phyloP scores from a whole-genome alignment of 2,113 vertebrate species.

The Sclerurus mexicanus region DNA sequence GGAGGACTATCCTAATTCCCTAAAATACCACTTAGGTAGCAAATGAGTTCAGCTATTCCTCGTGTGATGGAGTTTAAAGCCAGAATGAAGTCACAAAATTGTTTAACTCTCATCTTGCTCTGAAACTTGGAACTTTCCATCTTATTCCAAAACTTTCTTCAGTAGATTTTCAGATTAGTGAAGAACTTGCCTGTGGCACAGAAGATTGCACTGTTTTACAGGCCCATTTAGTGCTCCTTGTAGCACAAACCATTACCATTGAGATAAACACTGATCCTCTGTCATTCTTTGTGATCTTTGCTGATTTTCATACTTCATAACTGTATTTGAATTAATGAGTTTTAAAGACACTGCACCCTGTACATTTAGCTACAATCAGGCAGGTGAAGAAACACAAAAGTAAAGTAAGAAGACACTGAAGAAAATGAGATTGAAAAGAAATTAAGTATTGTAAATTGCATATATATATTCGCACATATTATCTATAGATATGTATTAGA shows the following conservation, averaged over 20 bases:
- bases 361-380: not conserved
- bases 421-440: not conserved
- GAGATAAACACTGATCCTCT: not conserved
- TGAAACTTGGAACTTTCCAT: not conserved
- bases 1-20: not conserved
- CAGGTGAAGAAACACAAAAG: not conserved
- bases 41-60: not conserved
- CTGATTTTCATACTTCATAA: not conserved
- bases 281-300: not conserved
- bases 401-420: not conserved
- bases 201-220: not conserved
- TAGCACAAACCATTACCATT: not conserved
- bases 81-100: not conserved
- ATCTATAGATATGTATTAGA: not conserved
- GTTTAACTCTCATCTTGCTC: not conserved
- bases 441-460: not conserved
- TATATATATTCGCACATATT: fast-evolving
- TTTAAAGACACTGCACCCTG: not conserved
- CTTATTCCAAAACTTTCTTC: not conserved
- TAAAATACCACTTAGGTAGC: not conserved
- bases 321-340: not conserved
- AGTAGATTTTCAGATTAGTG: not conserved
- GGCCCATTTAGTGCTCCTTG: not conserved
- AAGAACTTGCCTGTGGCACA: not conserved
- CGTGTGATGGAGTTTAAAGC: not conserved